phyloP scores from a whole-genome alignment of 2,113 vertebrate genomes.

The Centropristis striata region DNA sequence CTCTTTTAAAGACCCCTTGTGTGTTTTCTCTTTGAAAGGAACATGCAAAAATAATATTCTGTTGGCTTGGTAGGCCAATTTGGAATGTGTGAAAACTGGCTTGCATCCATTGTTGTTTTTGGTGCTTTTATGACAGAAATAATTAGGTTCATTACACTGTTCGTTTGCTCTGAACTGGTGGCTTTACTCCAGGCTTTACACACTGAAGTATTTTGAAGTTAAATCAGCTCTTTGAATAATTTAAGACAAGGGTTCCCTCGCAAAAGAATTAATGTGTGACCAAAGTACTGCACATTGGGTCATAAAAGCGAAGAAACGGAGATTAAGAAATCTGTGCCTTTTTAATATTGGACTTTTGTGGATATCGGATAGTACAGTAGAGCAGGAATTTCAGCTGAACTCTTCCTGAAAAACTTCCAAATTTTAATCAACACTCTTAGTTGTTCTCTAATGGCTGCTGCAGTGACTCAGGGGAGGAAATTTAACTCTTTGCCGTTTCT shows the following conservation, averaged over 20 bases:
- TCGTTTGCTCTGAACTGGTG: constrained; percentile 36
- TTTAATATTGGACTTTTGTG: not conserved
- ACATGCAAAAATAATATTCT: not conserved
- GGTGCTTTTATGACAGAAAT: constrained; percentile 42
- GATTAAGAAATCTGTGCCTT: constrained; percentile 17
- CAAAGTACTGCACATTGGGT: constrained; percentile 29
- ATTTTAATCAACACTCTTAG: constrained; percentile 33
- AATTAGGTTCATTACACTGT: constrained; percentile 50
- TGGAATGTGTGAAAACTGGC: constrained; percentile 13
- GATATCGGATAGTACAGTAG: not conserved
- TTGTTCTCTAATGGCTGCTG: constrained; percentile 24
- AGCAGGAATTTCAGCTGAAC: not conserved
- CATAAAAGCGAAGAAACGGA: constrained; percentile 24
- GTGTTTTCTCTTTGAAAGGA: not conserved
- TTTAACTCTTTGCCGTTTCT: constrained; percentile 38
- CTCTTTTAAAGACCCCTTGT: not conserved
- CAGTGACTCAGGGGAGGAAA: constrained; percentile 6
- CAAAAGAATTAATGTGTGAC: constrained; percentile 37
- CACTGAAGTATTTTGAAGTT: constrained; percentile 51
- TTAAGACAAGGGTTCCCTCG: constrained; percentile 30
- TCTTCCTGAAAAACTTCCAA: constrained; percentile 33
- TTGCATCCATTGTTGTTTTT: constrained; percentile 17
- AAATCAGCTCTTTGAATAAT: constrained; percentile 61
- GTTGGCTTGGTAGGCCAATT: not conserved
- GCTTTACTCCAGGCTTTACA: constrained; percentile 47